These are phyloP conservation scores for Drosophila tristis DNA, from an alignment of 1,140 invertebrate species.

Conservation along the genomic window DNA sequence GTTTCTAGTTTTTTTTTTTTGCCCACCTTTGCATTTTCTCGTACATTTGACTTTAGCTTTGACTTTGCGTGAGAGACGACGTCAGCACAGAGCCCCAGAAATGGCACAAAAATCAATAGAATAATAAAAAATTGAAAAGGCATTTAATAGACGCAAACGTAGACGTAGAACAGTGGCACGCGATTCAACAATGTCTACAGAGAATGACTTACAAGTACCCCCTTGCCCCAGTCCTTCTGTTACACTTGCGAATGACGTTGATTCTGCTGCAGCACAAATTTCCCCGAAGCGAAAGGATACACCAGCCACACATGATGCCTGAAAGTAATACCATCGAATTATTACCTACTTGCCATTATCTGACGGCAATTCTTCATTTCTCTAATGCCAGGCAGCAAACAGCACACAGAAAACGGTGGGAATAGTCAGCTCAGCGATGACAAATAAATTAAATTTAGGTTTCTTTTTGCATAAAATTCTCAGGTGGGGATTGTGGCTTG, in stretches of 20 bases:
- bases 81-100: slow-evolving; percentile 21
- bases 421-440: slow-evolving; percentile 9
- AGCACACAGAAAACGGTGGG: neutral
- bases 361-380: slow-evolving; percentile 15
- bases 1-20: slow-evolving; percentile 12
- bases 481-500: slow-evolving; percentile 34
- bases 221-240: too few species aligned
- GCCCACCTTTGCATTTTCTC: slow-evolving; percentile 32
- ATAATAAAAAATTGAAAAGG: slow-evolving; percentile 73
- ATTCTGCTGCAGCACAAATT: too few species aligned
- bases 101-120: slow-evolving; percentile 70
- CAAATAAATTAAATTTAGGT: slow-evolving; percentile 24
- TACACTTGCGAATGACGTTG: too few species aligned
- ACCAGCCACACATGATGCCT: too few species aligned
- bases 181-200: slow-evolving; percentile 33
- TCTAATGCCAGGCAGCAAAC: slow-evolving; percentile 2
- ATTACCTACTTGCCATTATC: slow-evolving; percentile 2
- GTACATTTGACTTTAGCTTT: slow-evolving; percentile 21
- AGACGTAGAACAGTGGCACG: slow-evolving; percentile 28
- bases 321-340: neutral
- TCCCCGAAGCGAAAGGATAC: too few species aligned
- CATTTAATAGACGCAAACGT: slow-evolving; percentile 58
- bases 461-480: slow-evolving; percentile 39
- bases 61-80: slow-evolving; percentile 30
- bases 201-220: too few species aligned